Base-by-base conservation (phyloP, 2,113 vertebrate genomes). In the Sceloporus undulatus region DNA sequence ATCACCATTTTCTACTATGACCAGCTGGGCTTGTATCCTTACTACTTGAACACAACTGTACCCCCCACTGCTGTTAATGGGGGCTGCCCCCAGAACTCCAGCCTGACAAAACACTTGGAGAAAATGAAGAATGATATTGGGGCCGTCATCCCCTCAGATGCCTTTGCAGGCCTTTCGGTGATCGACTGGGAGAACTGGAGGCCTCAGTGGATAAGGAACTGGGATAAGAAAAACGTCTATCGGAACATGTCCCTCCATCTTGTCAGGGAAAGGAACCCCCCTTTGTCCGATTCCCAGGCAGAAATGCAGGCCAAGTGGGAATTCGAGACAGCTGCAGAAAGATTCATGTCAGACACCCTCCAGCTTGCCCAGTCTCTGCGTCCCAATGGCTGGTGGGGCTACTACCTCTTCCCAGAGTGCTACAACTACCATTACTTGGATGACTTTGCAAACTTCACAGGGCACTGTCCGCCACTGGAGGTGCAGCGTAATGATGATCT, bases 161-260 rank as follows among this genome's bases (percentile, higher is more conserved):
- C 40, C 4, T 96, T 96, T 16, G 96, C 96, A 85, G 97, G 98
- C 27, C 93, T 98, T 75, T 95, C 97, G 13, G 97, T 98, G 25
- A 96, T 98, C 9, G 98, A 98, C 91, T 98, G 98, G 97, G 97
- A 98, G 91, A 97, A 97, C 85, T 98, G 98, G 98, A 95, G 98
- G 9, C 97, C 98, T 0, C 92, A 97, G n/a, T 98, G 97, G 97
- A 96, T 97, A 62, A 92, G 98, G 29, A 98, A 98, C 91, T 98
- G 97, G 98, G 95, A 96, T 14, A 42, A 79, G 42, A 98, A 98
- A 95, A 93, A 96, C 25, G 90, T 98, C 76, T 98, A 98, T 92
- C 94, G 97, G 11, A 85, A 86, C 54, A 95, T 94, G 80, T 98
- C 98, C 0, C 90, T 87, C 19, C 86, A 90, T 48, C 91, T 97